phyloP scores from a whole-genome alignment of 2,797 vertebrate genomes.

The Onychomys torridus region DNA sequence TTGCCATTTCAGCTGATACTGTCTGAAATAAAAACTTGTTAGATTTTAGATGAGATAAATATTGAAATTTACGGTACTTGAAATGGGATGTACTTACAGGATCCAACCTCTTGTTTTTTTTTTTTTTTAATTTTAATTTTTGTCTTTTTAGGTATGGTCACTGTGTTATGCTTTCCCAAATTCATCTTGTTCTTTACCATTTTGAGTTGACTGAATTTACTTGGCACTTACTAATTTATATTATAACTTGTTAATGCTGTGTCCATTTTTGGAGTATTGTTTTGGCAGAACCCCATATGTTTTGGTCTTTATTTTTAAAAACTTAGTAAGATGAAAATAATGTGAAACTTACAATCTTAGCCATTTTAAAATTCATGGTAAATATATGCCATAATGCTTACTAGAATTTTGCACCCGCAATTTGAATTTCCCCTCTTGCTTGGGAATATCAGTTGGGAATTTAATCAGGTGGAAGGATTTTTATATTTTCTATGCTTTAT shows the following conservation, averaged over 20 bases:
- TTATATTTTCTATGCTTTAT: slow-evolving; percentile 29
- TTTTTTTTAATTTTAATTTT: not conserved
- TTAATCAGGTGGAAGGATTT: not conserved
- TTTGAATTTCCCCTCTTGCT: slow-evolving; percentile 54
- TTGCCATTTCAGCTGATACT: not conserved
- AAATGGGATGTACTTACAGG: not conserved
- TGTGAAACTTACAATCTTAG: not conserved
- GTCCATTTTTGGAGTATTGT: slow-evolving; percentile 5
- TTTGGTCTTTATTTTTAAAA: slow-evolving; percentile 5
- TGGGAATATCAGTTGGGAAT: not conserved
- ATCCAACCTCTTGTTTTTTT: not conserved
- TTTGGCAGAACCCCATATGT: slow-evolving; percentile 8
- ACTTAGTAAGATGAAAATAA: not conserved
- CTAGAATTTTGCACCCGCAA: slow-evolving; percentile 23
- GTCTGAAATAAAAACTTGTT: slow-evolving; percentile 1
- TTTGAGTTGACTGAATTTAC: not conserved
- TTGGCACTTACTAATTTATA: slow-evolving; percentile 21
- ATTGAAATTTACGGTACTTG: slow-evolving; percentile 42
- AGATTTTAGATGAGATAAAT: slow-evolving; percentile 12
- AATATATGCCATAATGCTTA: not conserved
- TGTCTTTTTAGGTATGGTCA: not conserved
- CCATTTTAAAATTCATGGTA: not conserved
- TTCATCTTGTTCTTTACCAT: not conserved
- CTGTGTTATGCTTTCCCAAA: not conserved
- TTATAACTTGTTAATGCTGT: not conserved